These are phyloP conservation scores for Pollimyrus isidori DNA, from an alignment of 2,113 vertebrate genomes.

Conservation along the genomic window DNA sequence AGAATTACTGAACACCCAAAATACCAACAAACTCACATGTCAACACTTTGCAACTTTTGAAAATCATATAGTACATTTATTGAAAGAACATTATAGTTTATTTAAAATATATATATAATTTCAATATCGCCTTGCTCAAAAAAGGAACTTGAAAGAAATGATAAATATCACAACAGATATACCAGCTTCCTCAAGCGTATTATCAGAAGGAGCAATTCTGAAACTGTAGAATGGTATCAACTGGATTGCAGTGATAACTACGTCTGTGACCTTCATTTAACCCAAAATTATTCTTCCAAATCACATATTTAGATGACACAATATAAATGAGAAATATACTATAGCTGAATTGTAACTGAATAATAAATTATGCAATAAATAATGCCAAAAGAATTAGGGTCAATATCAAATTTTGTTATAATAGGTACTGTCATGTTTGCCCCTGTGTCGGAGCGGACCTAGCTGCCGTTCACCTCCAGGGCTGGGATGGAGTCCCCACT, in stretches of 20 bases:
- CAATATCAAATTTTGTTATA: background rate
- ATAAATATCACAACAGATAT: background rate
- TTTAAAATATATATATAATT: background rate
- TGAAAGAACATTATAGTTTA: too few relatives aligned
- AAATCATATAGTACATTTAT: background rate
- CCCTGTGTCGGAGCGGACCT: background rate
- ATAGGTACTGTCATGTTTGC: background rate
- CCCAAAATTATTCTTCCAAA: background rate
- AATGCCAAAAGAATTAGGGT: background rate
- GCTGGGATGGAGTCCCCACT: background rate
- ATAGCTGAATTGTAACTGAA: background rate
- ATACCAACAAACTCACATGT: background rate
- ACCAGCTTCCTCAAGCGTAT: background rate
- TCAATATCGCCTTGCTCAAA: background rate
- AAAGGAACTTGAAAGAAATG: background rate
- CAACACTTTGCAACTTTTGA: background rate
- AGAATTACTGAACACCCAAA: background rate
- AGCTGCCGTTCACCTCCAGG: background rate
- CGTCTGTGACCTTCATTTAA: background rate
- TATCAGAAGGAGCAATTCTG: background rate
- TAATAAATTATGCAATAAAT: background rate
- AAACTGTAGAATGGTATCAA: background rate
- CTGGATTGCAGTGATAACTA: background rate
- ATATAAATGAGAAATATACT: background rate
- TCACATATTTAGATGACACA: background rate